phyloP scores from a whole-genome alignment of 2,797 vertebrate genomes.

The Capromys pilorides region DNA sequence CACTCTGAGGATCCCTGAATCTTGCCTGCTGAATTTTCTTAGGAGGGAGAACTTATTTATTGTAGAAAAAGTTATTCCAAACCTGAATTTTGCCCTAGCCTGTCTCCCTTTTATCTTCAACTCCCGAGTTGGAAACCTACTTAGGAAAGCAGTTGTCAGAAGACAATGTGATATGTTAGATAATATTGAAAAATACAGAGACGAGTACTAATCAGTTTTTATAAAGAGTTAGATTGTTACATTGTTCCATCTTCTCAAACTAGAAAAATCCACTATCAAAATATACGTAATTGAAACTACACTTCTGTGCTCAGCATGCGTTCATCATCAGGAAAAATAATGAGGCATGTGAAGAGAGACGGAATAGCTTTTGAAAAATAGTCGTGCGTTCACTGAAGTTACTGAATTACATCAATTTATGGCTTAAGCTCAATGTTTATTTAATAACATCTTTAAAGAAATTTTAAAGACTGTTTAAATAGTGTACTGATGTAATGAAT shows the following conservation, averaged over 20 bases:
- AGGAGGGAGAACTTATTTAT: slow-evolving; percentile 1
- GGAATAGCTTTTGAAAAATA: slow-evolving; percentile 54
- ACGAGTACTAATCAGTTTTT: neutral
- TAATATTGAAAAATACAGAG: neutral
- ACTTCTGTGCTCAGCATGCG: neutral
- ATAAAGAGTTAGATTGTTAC: neutral
- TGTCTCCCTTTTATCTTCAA: neutral
- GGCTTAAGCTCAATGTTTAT: slow-evolving; percentile 23
- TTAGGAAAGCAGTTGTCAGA: neutral
- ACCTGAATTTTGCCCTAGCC: neutral
- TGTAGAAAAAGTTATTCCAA: neutral
- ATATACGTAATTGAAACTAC: neutral
- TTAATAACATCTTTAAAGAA: slow-evolving; percentile 33
- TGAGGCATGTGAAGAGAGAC: neutral
- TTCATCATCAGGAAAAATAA: neutral
- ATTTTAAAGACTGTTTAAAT: slow-evolving; percentile 53
- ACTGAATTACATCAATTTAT: slow-evolving; percentile 1
- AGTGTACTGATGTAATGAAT: neutral
- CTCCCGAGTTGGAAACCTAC: slow-evolving; percentile 25
- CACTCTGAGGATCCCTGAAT: neutral
- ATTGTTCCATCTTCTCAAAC: slow-evolving; percentile 8
- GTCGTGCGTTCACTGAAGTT: slow-evolving; percentile 22
- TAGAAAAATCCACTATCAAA: slow-evolving; percentile 51
- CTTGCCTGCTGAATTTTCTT: slow-evolving; percentile 1
- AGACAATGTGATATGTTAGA: neutral